Base-by-base conservation (phyloP, 2,113 vertebrate species). In the Seriola aureovittata region DNA sequence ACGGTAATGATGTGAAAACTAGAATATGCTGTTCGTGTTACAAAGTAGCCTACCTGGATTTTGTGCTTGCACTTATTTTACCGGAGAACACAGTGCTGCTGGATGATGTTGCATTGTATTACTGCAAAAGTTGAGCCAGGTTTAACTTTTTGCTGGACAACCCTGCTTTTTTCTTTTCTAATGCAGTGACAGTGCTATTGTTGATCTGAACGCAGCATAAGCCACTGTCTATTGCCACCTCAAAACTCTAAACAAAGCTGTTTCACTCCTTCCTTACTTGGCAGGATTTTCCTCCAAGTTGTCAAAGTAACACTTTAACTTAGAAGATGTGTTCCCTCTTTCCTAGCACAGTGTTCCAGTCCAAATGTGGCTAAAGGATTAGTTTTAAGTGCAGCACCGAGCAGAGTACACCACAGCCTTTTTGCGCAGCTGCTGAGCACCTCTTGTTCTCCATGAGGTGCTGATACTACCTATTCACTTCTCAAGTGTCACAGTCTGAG, bases 381-480 rank as follows among this genome's bases (percentile, higher is more conserved):
- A 70, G 73, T 91, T 90, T 80, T 74, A 38, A 76, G 69, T 64
- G 57, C 69, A 63, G 78, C 77, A 19, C 40, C 1, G 11, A 50
- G 73, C 57, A 75, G 62, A 84, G 86, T 42, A 87, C 78, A 89
- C 70, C 52, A 10, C 71, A 75, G 55, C 11, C 62, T 79, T 76
- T 84, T 82, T 62, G 36, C 4, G 19, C 67, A 62, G 62, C 80
- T 83, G 74, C 82, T 40, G 64, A 93, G 89, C 78, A 91, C 88
- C 88, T 80, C 80, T 82, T 88, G 84, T 93, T 86, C 91, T 89
- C 55, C 69, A 17, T 8, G 14, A 85, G 85, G 38, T 71, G 58
- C 85, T 89, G 73, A 80, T 84, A 74, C 85, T 73, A 64, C 76
- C 77, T 52, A 50, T 85, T 92, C 78, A 65, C 62, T 81, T 42